Base-by-base conservation (phyloP, 2,113 vertebrate genomes). In the Cisticola juncidis region DNA sequence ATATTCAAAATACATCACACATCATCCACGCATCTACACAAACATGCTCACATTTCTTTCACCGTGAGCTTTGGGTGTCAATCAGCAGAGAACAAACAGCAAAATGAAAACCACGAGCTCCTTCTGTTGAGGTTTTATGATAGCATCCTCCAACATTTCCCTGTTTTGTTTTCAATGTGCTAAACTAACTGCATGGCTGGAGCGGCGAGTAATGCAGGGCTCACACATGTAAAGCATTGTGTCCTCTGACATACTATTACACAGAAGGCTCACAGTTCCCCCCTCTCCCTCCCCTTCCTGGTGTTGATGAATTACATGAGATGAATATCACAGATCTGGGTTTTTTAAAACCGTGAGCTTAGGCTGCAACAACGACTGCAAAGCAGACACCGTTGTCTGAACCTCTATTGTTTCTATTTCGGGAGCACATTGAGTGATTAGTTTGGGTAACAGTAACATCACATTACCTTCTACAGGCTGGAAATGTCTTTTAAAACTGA, bases 401-500 rank as follows among this genome's bases (percentile, higher is more conserved):
- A 98, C 97, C 97, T 97, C 98, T 98, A 98, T 98, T 98, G 98
- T 98, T 98, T 98, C 98, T 98, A 98, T 98, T 98, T 98, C 76
- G 70, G 97, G 97, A 98, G 93, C 97, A 97, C 96, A 97, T 85
- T 97, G 97, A 98, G 93, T 98, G 98, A 98, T 98, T 98, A 98
- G 98, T 97, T 98, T 98, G 98, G 98, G 98, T 98, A 98, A 97
- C 96, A 97, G 97, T 97, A 98, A 98, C 98, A 98, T 98, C 91
- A 96, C 97, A 98, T 98, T 98, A 98, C 98, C 98, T 98, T 98
- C 97, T 98, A 97, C 97, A 98, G 98, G 97, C 98, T 98, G 97
- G 96, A 98, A 98, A 98, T 97, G 97, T 98, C 97, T 98, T 98
- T 98, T 97, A 98, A 98, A 98, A 98, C 97, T 97, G 96, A 98